Conservation (phyloP, 2,113 vertebrate genomes). For the Anser cygnoides region DNA sequence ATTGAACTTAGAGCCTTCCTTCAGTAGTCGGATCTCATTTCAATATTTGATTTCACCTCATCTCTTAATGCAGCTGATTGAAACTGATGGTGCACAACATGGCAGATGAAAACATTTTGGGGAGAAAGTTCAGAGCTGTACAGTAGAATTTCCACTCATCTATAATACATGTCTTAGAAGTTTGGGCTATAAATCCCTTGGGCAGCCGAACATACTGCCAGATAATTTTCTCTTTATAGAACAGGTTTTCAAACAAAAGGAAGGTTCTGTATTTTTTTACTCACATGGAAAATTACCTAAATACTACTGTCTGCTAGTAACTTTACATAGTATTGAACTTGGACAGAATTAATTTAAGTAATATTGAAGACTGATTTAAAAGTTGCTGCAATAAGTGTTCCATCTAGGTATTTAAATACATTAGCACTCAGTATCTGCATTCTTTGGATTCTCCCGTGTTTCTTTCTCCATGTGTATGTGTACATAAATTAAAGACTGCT, state of each 20-base stretch:
- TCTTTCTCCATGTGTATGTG: not conserved
- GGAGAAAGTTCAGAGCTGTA: constrained; percentile 3
- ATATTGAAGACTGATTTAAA: not conserved
- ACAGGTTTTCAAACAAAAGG: not conserved
- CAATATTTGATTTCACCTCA: constrained; percentile 51
- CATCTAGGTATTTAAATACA: not conserved
- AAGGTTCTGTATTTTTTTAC: not conserved
- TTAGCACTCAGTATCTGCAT: not conserved
- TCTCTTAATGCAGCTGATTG: constrained; percentile 27
- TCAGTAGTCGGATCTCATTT: not conserved
- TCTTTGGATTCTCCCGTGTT: not conserved
- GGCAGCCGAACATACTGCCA: not conserved
- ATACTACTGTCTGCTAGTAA: not conserved
- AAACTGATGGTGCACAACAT: constrained; percentile 35
- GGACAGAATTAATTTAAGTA: not conserved
- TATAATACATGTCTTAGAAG: not conserved
- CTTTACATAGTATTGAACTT: not conserved
- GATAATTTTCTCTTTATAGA: not conserved
- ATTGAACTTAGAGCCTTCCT: not conserved
- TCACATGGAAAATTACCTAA: not conserved
- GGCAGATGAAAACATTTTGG: constrained; percentile 31
- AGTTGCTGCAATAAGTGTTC: not conserved
- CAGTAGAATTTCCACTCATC: not conserved
- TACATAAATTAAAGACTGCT: not conserved
- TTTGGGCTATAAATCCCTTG: not conserved